Percentiles rank a stretch among this genome's conserved stretches.
Evolutionary conservation across 2,797 vertebrate genomes (phyloP).

Genomic region (Anableps anableps): DNA sequence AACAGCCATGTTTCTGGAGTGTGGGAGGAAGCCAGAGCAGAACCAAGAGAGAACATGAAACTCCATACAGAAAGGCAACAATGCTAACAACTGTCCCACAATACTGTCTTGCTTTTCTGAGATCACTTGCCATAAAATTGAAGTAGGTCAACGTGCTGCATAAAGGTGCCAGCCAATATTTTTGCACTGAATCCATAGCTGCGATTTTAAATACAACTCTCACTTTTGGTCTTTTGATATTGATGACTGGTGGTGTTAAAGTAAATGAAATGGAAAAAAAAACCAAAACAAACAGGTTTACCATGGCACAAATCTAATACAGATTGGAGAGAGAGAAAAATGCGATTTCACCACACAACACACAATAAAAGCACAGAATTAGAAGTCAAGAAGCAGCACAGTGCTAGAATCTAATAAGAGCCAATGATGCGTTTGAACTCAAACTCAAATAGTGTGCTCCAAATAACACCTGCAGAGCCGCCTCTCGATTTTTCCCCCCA

Average conservation of each 20-base stretch:
- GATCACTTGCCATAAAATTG: background rate
- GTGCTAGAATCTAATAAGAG: slow-evolving; percentile 4
- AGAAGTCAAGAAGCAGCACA: slow-evolving; percentile 2
- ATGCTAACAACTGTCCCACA: background rate
- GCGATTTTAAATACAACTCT: background rate
- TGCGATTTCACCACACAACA: background rate
- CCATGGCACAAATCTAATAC: background rate
- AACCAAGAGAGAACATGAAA: background rate
- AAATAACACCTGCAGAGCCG: slow-evolving; percentile 50
- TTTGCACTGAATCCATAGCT: background rate
- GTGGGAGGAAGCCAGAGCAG: background rate
- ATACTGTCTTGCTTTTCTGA: background rate
- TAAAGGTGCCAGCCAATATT: background rate
- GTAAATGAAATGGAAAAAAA: background rate
- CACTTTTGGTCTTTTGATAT: background rate
- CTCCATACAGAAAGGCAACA: background rate
- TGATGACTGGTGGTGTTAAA: background rate
- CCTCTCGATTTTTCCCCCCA: slow-evolving; percentile 23
- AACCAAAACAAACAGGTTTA: background rate
- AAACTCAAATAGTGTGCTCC: slow-evolving; percentile 48
- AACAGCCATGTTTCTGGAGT: background rate
- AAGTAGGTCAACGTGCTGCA: background rate
- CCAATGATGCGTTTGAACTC: slow-evolving; percentile 15
- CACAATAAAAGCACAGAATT: background rate
- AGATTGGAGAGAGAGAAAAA: background rate